These are phyloP conservation scores for Heliconius aoede DNA, from an alignment of 2,888 invertebrate species.

Conservation along the genomic window DNA sequence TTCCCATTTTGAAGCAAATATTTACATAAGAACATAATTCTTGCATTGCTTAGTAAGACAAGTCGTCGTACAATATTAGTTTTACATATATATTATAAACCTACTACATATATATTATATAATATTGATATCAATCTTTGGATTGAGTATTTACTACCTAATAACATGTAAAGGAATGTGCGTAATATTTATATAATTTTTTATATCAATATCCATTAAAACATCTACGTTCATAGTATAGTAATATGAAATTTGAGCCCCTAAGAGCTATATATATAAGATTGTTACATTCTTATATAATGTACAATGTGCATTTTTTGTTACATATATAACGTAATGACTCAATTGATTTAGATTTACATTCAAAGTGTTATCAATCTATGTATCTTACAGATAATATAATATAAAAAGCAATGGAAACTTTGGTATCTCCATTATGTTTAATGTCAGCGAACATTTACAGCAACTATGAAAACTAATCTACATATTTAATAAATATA, in stretches of 20 bases:
- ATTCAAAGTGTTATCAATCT: conserved; percentile 24
- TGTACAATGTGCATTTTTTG: conserved; percentile 63
- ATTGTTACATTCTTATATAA: conserved; percentile 37
- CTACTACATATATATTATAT: conserved; percentile 44
- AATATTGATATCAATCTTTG: conserved; percentile 68
- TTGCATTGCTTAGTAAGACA: conserved; percentile 46
- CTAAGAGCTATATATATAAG: conserved; percentile 39
- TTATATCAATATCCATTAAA: conserved; percentile 46
- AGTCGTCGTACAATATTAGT: conserved; percentile 47
- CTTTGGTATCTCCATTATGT: conserved; percentile 59
- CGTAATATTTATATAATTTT: conserved; percentile 55
- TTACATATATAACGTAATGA: conserved; percentile 61
- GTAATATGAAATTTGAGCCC: conserved; percentile 34
- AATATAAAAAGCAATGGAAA: conserved; percentile 56
- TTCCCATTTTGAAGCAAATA: conserved; percentile 7
- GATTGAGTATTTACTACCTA: conserved; percentile 65
- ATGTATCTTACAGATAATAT: conserved; percentile 31
- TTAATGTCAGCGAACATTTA: conserved; percentile 58
- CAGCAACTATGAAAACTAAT: conserved; percentile 56
- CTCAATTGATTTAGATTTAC: conserved; percentile 55
- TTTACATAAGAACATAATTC: conserved; percentile 5
- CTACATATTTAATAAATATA: conserved; percentile 69
- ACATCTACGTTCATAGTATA: conserved; percentile 40
- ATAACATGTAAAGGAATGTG: conserved; percentile 70
- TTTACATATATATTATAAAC: conserved; percentile 49